A percentile compares a stretch with the other conserved stretches of the same genome.
phyloP scores from a whole-genome alignment of 2,888 invertebrate genomes.

The Sussaba pulchella region DNA sequence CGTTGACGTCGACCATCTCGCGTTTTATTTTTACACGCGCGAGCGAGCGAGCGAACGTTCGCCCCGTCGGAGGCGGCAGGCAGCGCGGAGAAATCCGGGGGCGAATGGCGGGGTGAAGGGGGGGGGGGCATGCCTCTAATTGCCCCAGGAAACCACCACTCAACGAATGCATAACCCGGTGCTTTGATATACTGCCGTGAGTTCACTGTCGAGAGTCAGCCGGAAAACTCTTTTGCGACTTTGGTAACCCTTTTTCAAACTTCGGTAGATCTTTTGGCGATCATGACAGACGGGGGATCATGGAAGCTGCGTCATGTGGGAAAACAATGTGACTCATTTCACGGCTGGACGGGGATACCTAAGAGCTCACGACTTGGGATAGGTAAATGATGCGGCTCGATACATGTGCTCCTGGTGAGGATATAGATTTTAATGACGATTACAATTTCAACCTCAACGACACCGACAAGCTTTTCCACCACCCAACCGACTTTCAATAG shows the following conservation, averaged over 20 bases:
- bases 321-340: neutral
- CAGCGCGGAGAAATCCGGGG: slow-evolving; percentile 38
- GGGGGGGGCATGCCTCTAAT: slow-evolving; percentile 60
- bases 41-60: slow-evolving; percentile 29
- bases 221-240: neutral
- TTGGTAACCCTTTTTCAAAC: too few species aligned
- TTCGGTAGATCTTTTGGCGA: slow-evolving; percentile 16
- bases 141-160: slow-evolving; percentile 71
- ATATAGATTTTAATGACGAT: too few species aligned
- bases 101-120: too few species aligned
- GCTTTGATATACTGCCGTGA: slow-evolving; percentile 66
- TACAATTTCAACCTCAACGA: neutral
- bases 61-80: slow-evolving; percentile 16
- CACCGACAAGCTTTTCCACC: neutral
- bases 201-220: slow-evolving; percentile 18
- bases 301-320: neutral
- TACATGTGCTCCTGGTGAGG: too few species aligned
- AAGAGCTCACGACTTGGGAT: neutral
- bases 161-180: slow-evolving; percentile 69
- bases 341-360: too few species aligned
- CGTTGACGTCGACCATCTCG: slow-evolving; percentile 51
- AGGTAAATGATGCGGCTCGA: slow-evolving; percentile 12
- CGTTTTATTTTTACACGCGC: slow-evolving; percentile 73
- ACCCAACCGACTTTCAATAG: neutral
- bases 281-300: slow-evolving; percentile 16